Evolutionary conservation across 1,140 invertebrate genomes (phyloP), one percentile per base, ranked within the genome.

Genomic region (Diachasma alloeum): DNA sequence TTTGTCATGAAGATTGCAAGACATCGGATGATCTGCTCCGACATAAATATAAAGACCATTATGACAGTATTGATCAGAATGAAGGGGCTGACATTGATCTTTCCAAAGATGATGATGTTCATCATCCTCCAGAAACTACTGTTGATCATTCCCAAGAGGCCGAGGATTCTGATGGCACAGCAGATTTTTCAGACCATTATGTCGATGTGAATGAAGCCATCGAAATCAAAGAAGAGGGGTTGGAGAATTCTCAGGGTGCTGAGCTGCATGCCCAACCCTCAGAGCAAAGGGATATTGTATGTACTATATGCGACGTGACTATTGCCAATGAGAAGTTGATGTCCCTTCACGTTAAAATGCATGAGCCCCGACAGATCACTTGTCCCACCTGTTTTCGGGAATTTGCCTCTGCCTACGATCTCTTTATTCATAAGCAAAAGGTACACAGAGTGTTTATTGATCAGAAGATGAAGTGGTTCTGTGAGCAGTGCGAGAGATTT

Each of bases 1-100:
- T 74, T 0, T 84, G 81, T 67, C 71, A 82, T n/a, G 19, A 72
- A 10, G 79, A 66, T 72, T 83, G 77, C 67, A 13, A 72, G 19
- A 68, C 59, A 15, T 63, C 59, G 4, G 59, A 63, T 0, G 59
- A 24, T 26, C 19, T 63, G 4, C 24, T 63, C 5, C 59, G 19
- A 19, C 59, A 63, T 26, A 63, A 63, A 63, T 26, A 63, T 31
- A 26, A 13, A 63, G 24, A 24, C 0, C 59, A 63, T 63, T 63
- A 63, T 31, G 59, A 26, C 9, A 26, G 9, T 53, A 6, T 19
- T 53, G n/a, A 53, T 53, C 15, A 19, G 15, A 19, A 19, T 53
- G 9, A 53, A 17, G 17, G 17, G 15, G n/a, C 48, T 15, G 48
- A 53, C 1, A 15, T 15, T 42, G 39, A 42, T 42, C 39, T 42